These are phyloP conservation scores for Phylloscopus trochilus DNA, from an alignment of 2,113 vertebrate species.

Conservation along the genomic window DNA sequence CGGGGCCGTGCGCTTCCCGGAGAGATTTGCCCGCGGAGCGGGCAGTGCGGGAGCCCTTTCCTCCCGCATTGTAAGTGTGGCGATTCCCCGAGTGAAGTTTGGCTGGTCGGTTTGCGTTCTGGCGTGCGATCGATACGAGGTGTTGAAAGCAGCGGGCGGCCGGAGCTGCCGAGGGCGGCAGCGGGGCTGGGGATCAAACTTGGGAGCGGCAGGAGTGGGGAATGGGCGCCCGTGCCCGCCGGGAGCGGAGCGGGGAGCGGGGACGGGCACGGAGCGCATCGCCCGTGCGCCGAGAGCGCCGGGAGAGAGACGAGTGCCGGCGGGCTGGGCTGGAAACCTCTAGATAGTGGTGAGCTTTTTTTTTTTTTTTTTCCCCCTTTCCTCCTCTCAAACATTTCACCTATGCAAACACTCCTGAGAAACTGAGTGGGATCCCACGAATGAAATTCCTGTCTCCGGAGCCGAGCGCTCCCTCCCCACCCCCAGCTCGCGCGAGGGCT, in stretches of 20 bases:
- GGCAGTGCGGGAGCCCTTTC: background rate
- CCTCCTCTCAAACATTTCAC: background rate
- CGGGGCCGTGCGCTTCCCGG: background rate
- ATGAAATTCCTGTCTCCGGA: background rate
- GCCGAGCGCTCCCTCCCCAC: background rate
- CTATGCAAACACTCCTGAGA: background rate
- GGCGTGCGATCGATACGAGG: background rate
- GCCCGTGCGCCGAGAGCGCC: background rate
- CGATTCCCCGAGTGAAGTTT: background rate
- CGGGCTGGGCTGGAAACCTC: background rate
- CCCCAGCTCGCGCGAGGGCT: background rate
- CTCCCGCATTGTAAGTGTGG: background rate
- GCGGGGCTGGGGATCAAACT: background rate
- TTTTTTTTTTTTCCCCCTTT: no score
- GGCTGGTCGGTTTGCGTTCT: background rate
- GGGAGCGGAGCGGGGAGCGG: background rate
- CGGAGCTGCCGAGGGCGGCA: background rate
- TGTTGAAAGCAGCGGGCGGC: background rate
- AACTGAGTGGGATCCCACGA: background rate
- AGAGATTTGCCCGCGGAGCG: background rate
- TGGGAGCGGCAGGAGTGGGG: background rate
- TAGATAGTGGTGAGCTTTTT: background rate
- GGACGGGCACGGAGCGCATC: background rate
- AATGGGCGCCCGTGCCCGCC: background rate
- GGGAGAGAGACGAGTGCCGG: background rate